These are phyloP conservation scores for Sinopyrophorus schimmeli DNA, from an alignment of 2,888 invertebrate species.

Conservation along the genomic window DNA sequence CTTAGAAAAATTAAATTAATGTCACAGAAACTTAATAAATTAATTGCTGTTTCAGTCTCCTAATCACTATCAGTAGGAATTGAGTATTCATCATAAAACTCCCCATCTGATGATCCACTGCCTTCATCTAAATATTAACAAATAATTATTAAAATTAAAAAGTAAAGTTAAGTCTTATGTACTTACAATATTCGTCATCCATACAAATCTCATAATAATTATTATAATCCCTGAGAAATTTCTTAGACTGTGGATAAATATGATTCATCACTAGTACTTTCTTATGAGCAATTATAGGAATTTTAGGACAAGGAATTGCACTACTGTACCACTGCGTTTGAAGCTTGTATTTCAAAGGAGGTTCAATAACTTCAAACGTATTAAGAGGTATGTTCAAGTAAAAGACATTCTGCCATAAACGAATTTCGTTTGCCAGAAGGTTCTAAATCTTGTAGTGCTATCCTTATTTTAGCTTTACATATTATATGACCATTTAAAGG, in stretches of 20 bases:
- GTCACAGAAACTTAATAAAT: too few species aligned
- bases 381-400: constrained; percentile 52
- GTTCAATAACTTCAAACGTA: constrained; percentile 50
- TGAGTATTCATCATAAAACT: constrained; percentile 32
- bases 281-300: constrained; percentile 41
- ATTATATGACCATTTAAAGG: constrained; percentile 54
- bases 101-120: constrained; percentile 19
- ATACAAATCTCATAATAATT: constrained; percentile 49
- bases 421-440: constrained; percentile 43
- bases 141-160: too few species aligned
- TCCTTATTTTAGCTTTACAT: constrained; percentile 54
- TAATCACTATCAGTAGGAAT: constrained; percentile 35
- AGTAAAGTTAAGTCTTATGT: not conserved
- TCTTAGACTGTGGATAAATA: constrained; percentile 44
- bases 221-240: constrained; percentile 50
- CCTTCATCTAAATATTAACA: constrained; percentile 22
- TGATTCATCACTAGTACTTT: constrained; percentile 49
- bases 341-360: constrained; percentile 43
- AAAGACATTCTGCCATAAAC: constrained; percentile 49
- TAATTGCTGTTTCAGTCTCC: constrained; percentile 8
- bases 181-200: constrained; percentile 29
- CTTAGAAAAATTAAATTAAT: too few species aligned
- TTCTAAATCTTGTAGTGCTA: constrained; percentile 46
- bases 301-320: constrained; percentile 40
- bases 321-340: constrained; percentile 41